Evolutionary conservation across 2,113 vertebrate species (phyloP).

Genomic region (Nannospalax galili): DNA sequence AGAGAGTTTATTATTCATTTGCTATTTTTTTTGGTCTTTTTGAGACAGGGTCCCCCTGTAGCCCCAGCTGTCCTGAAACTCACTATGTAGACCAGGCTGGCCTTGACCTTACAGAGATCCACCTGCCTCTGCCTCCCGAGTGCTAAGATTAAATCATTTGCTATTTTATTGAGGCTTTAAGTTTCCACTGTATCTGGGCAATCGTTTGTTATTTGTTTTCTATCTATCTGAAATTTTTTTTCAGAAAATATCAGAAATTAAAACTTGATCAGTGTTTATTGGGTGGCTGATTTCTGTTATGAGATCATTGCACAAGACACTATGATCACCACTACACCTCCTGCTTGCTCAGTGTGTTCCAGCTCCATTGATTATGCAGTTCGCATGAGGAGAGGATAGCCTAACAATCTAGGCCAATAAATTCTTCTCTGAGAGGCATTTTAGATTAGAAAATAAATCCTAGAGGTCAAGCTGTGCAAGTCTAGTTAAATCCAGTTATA

Average conservation of each 20-base stretch:
- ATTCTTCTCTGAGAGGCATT: not conserved
- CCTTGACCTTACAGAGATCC: too few relatives aligned
- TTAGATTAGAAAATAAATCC: not conserved
- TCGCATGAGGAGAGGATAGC: not conserved
- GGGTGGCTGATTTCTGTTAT: not conserved
- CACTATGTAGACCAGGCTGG: too few relatives aligned
- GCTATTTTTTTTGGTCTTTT: too few relatives aligned
- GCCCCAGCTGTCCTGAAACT: too few relatives aligned
- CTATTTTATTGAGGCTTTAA: not conserved
- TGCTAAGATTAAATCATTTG: too few relatives aligned
- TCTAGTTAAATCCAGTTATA: not conserved
- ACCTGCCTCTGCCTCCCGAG: too few relatives aligned
- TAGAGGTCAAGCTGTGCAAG: not conserved
- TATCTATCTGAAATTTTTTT: not conserved
- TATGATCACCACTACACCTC: not conserved
- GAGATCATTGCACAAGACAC: not conserved
- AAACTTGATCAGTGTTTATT: not conserved
- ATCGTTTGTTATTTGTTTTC: slow-evolving; percentile 9
- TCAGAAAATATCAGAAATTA: not conserved
- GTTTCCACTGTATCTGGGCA: not conserved
- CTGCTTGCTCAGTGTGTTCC: not conserved
- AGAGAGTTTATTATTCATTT: not conserved
- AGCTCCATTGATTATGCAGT: not conserved
- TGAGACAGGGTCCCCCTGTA: too few relatives aligned
- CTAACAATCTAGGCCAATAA: not conserved